Evolutionary conservation across 2,888 invertebrate genomes (phyloP).

Genomic region (Eristalis intricaria): DNA sequence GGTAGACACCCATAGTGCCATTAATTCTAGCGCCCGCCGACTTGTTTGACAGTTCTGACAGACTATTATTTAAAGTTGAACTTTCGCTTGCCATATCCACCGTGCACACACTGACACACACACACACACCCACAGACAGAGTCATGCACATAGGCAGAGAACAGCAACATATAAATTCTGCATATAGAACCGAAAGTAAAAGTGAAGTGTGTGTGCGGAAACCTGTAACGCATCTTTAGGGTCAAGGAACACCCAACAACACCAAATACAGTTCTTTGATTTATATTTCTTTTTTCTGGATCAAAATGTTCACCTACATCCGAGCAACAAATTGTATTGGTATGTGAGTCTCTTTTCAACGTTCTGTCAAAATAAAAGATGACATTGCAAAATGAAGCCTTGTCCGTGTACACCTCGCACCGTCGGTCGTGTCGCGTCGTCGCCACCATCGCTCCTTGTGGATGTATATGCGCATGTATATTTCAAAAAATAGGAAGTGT

Average conservation of each 20-base stretch:
- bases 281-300: constrained; percentile 22
- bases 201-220: constrained; percentile 70
- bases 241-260: constrained; percentile 62
- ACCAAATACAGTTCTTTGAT: neutral
- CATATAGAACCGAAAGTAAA: constrained; percentile 67
- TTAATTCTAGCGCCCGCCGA: constrained; percentile 81
- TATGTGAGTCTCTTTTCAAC: constrained; percentile 8
- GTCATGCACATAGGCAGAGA: constrained; percentile 1
- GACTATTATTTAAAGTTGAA: constrained; percentile 82
- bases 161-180: constrained; percentile 30
- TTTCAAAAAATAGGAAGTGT: constrained; percentile 66
- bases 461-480: constrained; percentile 20
- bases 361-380: constrained; percentile 70
- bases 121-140: constrained; percentile 15
- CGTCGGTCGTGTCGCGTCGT: neutral
- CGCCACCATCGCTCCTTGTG: constrained; percentile 16
- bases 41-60: constrained; percentile 82
- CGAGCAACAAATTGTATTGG: neutral
- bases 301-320: constrained; percentile 56
- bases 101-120: constrained; percentile 11
- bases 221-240: constrained; percentile 72
- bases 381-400: constrained; percentile 67
- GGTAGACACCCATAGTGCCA: constrained; percentile 76
- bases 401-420: constrained; percentile 2
- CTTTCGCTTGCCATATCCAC: constrained; percentile 72